Conservation (phyloP, 1,140 invertebrate species). For the Brachionus manjavacas region DNA sequence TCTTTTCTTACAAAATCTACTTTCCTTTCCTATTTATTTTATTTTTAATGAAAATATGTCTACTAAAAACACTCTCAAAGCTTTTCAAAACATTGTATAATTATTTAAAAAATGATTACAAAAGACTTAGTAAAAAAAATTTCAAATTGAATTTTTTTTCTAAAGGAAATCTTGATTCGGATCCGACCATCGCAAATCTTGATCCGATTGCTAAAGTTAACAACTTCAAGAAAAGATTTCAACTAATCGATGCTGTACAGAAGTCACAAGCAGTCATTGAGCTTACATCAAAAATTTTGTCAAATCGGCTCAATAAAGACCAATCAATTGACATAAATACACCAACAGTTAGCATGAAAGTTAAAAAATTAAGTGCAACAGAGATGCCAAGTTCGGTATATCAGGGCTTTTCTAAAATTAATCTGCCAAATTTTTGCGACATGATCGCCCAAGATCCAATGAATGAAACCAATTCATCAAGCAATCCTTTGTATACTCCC, state of each 20-base stretch:
- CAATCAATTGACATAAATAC: slow-evolving; percentile 29
- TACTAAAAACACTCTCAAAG: too few species aligned
- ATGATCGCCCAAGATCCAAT: neutral
- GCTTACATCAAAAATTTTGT: neutral
- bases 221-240: slow-evolving; percentile 18
- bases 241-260: neutral
- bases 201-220: neutral
- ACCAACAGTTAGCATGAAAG: neutral
- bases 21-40: too few species aligned
- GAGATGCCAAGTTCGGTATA: neutral
- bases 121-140: too few species aligned
- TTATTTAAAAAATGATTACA: too few species aligned
- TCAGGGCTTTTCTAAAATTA: slow-evolving; percentile 1
- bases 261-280: neutral
- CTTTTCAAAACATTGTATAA: too few species aligned
- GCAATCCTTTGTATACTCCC: slow-evolving; percentile 11
- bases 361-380: neutral
- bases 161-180: neutral
- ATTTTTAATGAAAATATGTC: too few species aligned
- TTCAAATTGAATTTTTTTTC: neutral
- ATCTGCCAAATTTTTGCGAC: slow-evolving; percentile 10
- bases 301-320: neutral
- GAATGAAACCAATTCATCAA: neutral
- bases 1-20: too few species aligned
- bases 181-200: neutral